Conservation (phyloP, 2,113 vertebrate species). For the Scophthalmus maximus region DNA sequence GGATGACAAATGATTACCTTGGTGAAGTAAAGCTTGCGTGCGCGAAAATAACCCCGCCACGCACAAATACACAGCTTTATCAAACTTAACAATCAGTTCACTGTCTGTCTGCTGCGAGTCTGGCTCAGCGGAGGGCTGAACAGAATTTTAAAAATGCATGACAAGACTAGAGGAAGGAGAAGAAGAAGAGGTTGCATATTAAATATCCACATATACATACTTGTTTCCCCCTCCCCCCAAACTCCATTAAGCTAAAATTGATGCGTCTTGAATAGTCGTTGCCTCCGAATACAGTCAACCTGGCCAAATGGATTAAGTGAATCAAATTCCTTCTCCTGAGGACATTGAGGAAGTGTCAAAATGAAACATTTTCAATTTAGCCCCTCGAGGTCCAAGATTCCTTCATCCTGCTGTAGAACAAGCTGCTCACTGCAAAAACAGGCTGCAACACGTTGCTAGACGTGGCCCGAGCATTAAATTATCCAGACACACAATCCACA, state of each 20-base stretch:
- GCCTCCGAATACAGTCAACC: constrained; percentile 61
- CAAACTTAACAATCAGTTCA: constrained; percentile 69
- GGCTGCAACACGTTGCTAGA: constrained; percentile 58
- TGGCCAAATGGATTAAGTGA: constrained; percentile 62
- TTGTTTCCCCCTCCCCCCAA: neutral
- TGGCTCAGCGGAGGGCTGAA: constrained; percentile 57
- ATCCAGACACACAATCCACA: constrained; percentile 64
- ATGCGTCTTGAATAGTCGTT: constrained; percentile 58
- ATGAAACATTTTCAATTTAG: constrained; percentile 71
- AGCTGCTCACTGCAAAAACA: constrained; percentile 74
- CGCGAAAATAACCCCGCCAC: constrained; percentile 40
- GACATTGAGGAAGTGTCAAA: constrained; percentile 70
- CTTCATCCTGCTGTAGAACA: constrained; percentile 60
- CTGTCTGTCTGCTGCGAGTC: constrained; percentile 62
- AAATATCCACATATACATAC: constrained; percentile 39
- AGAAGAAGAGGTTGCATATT: constrained; percentile 48
- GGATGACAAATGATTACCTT: constrained; percentile 71
- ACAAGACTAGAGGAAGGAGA: constrained; percentile 38
- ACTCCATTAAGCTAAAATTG: constrained; percentile 59
- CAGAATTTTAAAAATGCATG: constrained; percentile 74
- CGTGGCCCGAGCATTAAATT: constrained; percentile 66
- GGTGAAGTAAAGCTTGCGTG: constrained; percentile 58
- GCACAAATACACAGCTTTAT: constrained; percentile 58
- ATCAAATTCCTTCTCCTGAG: constrained; percentile 70
- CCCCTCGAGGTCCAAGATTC: constrained; percentile 56